phyloP scores from a whole-genome alignment of 2,888 invertebrate genomes.

The Syrista parreyssii region DNA sequence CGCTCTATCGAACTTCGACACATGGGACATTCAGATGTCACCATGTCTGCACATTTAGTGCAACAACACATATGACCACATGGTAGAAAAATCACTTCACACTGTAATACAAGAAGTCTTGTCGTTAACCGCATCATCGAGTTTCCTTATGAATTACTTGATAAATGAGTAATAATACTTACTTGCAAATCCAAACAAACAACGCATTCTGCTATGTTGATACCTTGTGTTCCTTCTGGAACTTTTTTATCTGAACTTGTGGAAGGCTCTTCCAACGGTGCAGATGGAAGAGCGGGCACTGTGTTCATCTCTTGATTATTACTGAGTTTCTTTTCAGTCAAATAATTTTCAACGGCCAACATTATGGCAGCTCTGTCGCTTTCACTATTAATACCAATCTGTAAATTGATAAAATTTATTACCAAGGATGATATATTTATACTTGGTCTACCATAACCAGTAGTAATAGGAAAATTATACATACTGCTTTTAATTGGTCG shows the following conservation, averaged over 20 bases:
- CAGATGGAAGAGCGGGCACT: slow-evolving; percentile 46
- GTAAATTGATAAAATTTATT: slow-evolving; percentile 12
- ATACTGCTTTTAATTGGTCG: slow-evolving; percentile 69
- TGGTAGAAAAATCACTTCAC: slow-evolving; percentile 83
- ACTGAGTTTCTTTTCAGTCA: slow-evolving; percentile 54
- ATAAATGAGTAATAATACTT: slow-evolving; percentile 42
- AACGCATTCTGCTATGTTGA: slow-evolving; percentile 78
- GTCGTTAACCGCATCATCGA: slow-evolving; percentile 1
- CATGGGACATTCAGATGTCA: slow-evolving; percentile 79
- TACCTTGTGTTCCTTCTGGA: slow-evolving; percentile 51
- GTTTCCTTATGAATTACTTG: background rate
- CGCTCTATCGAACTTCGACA: slow-evolving; percentile 79
- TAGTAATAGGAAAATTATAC: slow-evolving; percentile 14
- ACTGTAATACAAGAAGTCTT: slow-evolving; percentile 67
- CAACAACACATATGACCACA: slow-evolving; percentile 92
- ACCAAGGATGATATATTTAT: background rate
- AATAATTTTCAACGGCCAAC: slow-evolving; percentile 73
- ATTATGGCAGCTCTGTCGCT: slow-evolving; percentile 73
- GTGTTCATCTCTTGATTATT: slow-evolving; percentile 46
- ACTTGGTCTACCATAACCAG: background rate
- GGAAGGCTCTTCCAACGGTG: slow-evolving; percentile 53
- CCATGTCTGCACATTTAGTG: slow-evolving; percentile 73
- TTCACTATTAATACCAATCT: slow-evolving; percentile 59
- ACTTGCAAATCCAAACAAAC: slow-evolving; percentile 83
- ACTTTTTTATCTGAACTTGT: slow-evolving; percentile 48